Base-by-base conservation (phyloP, 1,140 invertebrate species). In the Penaeus indicus region DNA sequence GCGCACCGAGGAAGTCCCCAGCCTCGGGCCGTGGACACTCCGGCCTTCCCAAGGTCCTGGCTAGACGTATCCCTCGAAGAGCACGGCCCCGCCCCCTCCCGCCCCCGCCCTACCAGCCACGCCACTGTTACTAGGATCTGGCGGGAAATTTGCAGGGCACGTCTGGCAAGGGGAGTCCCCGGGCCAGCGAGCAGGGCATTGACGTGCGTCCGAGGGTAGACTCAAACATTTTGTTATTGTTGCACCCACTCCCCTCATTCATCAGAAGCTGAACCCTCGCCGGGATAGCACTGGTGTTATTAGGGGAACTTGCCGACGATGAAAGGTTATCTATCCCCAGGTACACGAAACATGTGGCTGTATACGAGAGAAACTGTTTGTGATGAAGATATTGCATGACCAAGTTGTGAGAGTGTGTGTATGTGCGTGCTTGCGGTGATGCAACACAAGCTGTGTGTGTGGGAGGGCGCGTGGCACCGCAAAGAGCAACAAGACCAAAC, bases 1-100 rank as follows among this genome's bases (percentile, higher is more conserved):
- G 62, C 78, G n/a, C 79, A 63, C 25, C 42, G 85, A 87, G 85
- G 85, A 79, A 87, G 62, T 87, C 85, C 85, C 85, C 85, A 87
- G 78, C 77, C 85, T 19, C 63, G 42, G 61, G 78, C 61, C 77
- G 77, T 60, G 7, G 27, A 21, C 77, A 80, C 27, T 64, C 85
- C 79, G 85, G 85, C 85, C 85, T 87, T 87, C 85, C 85, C 85
- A 87, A 87, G 85, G 85, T 87, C 85, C 60, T 54, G 54, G 16
- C 54, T 54, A 54, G 54, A 54, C 54, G 54, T 54, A 54, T 54
- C 54, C 54, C 54, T 54, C 54, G 54, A 54, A 54, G 54, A 54
- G 54, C 54, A 61, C 3, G 42, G 54, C 32, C 63, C 42, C 27
- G 42, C 83, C 32, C n/a, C 4, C 60, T 25, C 80, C 80, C 60